A percentile compares a stretch with the other conserved stretches of the same genome.
These are phyloP conservation scores for Epinotia ramella DNA, from an alignment of 2,888 invertebrate species.

Conservation along the genomic window DNA sequence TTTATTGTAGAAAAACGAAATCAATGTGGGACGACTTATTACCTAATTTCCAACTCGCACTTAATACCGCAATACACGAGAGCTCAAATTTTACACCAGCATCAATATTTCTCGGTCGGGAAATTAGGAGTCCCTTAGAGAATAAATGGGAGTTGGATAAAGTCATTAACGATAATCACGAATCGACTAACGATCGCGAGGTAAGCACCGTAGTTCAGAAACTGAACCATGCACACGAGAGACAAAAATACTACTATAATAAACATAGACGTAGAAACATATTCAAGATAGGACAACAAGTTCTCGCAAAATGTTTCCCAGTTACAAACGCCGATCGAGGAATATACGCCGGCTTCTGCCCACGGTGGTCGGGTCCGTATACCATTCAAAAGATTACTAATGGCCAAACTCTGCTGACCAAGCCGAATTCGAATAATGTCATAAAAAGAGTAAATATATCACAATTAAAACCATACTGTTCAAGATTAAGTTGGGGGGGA, in stretches of 20 bases:
- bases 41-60: no score
- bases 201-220: no score
- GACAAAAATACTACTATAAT: conserved; percentile 11
- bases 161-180: no score
- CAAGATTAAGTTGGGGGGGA: conserved; percentile 31
- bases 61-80: no score
- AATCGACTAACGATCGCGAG: no score
- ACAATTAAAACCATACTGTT: conserved; percentile 25
- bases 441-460: background rate
- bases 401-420: conserved; percentile 11
- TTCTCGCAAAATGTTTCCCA: conserved; percentile 19
- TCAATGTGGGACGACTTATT: no score
- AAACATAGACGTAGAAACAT: background rate
- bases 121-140: no score
- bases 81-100: no score
- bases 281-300: conserved; percentile 10
- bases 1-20: no score
- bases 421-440: conserved; percentile 8
- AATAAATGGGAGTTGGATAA: no score
- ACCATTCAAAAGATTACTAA: conserved; percentile 12
- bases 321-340: conserved; percentile 16
- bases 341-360: conserved; percentile 23
- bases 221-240: no score
- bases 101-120: no score
- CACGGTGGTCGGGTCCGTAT: conserved; percentile 18